Conservation (phyloP, 2,888 invertebrate genomes). For the Lampropteryx suffumata region DNA sequence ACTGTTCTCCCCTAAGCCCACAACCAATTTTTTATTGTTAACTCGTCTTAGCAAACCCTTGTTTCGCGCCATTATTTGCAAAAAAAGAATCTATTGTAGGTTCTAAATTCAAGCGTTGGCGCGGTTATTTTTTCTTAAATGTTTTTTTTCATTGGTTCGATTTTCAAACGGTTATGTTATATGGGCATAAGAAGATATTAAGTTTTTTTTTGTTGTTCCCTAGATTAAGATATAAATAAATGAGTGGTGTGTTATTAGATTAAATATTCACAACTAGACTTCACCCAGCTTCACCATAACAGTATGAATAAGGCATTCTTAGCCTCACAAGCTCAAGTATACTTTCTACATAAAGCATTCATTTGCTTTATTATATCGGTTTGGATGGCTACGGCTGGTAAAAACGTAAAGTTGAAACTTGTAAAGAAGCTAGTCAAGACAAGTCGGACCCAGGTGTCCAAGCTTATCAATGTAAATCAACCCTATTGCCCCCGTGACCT, state of each 20-base stretch:
- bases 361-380: too few species aligned
- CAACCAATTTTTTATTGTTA: constrained; percentile 40
- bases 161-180: constrained; percentile 41
- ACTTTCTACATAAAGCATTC: too few species aligned
- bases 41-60: constrained; percentile 49
- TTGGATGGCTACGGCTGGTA: too few species aligned
- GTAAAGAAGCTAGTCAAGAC: constrained; percentile 10
- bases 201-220: too few species aligned
- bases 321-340: too few species aligned
- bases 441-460: constrained; percentile 41
- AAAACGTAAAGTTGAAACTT: neutral
- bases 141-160: constrained; percentile 43
- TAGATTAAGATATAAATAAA: too few species aligned
- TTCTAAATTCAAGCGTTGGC: constrained; percentile 46
- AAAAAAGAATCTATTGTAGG: constrained; percentile 48
- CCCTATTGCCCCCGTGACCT: constrained; percentile 50
- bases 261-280: too few species aligned
- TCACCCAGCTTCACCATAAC: too few species aligned
- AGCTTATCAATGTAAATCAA: constrained; percentile 48
- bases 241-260: too few species aligned
- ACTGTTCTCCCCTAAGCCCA: constrained; percentile 39
- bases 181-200: too few species aligned
- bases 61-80: constrained; percentile 58
- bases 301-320: too few species aligned
- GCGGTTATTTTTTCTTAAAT: constrained; percentile 46